These are phyloP conservation scores for Muscina levida DNA, from an alignment of 2,888 invertebrate genomes.

Conservation along the genomic window DNA sequence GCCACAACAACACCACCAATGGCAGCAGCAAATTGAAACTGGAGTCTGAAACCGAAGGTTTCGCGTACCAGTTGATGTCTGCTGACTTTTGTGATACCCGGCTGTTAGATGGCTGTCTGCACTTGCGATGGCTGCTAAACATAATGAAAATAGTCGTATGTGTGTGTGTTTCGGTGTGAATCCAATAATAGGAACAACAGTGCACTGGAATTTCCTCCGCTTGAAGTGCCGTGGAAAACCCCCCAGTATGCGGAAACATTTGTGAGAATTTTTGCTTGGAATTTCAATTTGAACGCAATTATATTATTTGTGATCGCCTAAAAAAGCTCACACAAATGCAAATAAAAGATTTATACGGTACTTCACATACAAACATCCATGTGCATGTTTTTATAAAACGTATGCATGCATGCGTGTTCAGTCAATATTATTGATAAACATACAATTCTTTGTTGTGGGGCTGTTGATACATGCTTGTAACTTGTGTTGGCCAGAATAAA, in stretches of 20 bases:
- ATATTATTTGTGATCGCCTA: slow-evolving; percentile 62
- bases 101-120: slow-evolving; percentile 66
- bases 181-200: slow-evolving; percentile 34
- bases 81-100: slow-evolving; percentile 64
- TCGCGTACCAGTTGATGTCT: slow-evolving; percentile 61
- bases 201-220: background rate
- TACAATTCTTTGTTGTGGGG: no score
- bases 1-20: no score
- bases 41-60: slow-evolving; percentile 16
- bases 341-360: slow-evolving; percentile 44
- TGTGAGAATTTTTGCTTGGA: slow-evolving; percentile 61
- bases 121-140: slow-evolving; percentile 64
- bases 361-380: background rate
- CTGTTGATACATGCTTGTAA: slow-evolving; percentile 49
- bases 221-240: slow-evolving; percentile 28
- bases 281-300: slow-evolving; percentile 67
- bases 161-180: slow-evolving; percentile 31
- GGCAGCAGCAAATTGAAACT: slow-evolving; percentile 33
- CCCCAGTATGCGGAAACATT: slow-evolving; percentile 57
- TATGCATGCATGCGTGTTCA: background rate
- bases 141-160: slow-evolving; percentile 59
- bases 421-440: no score
- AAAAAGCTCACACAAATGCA: slow-evolving; percentile 51
- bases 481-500: slow-evolving; percentile 59
- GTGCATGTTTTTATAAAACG: background rate